These are phyloP conservation scores for Ictidomys tridecemlineatus DNA, from an alignment of 2,113 vertebrate species.

Conservation along the genomic window DNA sequence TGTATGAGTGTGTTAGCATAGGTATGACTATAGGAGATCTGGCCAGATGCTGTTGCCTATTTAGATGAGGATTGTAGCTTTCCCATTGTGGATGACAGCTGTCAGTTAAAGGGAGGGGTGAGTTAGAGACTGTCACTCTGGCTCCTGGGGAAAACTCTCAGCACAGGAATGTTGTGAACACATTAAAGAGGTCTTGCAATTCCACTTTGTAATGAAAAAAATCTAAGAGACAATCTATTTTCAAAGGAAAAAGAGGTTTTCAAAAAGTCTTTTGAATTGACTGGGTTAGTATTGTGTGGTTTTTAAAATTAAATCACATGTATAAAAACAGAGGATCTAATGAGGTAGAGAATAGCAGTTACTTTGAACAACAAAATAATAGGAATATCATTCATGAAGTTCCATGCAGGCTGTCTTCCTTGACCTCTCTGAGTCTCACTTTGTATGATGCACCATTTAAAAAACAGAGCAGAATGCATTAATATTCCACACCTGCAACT, in stretches of 20 bases:
- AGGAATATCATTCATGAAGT: neutral
- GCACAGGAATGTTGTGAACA: neutral
- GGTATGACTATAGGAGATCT: neutral
- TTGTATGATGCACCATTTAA: neutral
- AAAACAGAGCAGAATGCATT: neutral
- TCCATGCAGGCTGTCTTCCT: neutral
- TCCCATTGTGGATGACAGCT: constrained; percentile 1
- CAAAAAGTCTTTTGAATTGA: constrained; percentile 35
- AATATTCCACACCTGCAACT: neutral
- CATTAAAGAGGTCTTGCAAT: neutral
- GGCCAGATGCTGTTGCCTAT: neutral
- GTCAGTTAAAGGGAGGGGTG: neutral
- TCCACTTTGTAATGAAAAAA: neutral
- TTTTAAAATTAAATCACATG: constrained; percentile 48
- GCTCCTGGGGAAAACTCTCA: neutral
- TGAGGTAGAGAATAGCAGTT: neutral
- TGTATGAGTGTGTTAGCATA: neutral
- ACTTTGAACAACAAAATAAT: constrained; percentile 30
- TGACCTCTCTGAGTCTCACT: constrained; percentile 16
- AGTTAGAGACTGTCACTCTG: neutral
- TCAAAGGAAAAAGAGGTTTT: constrained; percentile 39
- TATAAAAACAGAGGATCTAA: neutral
- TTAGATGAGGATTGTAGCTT: neutral
- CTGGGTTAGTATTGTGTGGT: constrained; percentile 18
- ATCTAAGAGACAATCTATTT: constrained; percentile 41